These are phyloP conservation scores for Pandemis heparana DNA, from an alignment of 2,888 invertebrate genomes.

Conservation along the genomic window DNA sequence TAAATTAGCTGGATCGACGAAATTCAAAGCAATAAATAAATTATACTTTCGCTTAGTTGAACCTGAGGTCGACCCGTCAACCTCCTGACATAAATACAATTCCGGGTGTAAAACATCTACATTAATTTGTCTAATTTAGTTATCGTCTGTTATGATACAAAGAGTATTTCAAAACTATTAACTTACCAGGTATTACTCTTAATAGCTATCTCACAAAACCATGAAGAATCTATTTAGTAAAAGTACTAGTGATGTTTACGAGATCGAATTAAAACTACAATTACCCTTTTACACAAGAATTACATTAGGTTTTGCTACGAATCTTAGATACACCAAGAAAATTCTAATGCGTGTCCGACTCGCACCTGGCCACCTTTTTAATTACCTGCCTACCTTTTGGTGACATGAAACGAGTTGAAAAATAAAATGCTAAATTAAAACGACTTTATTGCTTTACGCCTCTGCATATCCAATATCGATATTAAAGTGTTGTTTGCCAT, in stretches of 20 bases:
- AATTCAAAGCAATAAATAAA: constrained; percentile 25
- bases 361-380: too few species aligned
- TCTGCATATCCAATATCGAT: constrained; percentile 9
- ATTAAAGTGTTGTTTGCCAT: constrained; percentile 30
- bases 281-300: constrained; percentile 13
- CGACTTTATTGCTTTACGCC: background rate
- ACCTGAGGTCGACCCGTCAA: constrained; percentile 33
- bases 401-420: too few species aligned
- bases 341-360: too few species aligned
- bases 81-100: constrained; percentile 35
- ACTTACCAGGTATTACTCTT: too few species aligned
- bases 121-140: constrained; percentile 9
- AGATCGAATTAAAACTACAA: constrained; percentile 4
- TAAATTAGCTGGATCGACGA: constrained; percentile 13
- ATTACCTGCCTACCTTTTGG: too few species aligned
- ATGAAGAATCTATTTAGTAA: too few species aligned
- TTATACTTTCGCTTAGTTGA: constrained; percentile 31
- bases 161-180: too few species aligned
- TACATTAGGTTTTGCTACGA: background rate
- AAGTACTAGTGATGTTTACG: too few species aligned
- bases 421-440: too few species aligned
- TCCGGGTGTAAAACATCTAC: constrained; percentile 12
- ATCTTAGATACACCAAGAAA: background rate
- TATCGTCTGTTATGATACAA: too few species aligned
- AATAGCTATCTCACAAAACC: too few species aligned